Conservation (phyloP, 1,140 invertebrate species). For the Drosophila virilis region DNA sequence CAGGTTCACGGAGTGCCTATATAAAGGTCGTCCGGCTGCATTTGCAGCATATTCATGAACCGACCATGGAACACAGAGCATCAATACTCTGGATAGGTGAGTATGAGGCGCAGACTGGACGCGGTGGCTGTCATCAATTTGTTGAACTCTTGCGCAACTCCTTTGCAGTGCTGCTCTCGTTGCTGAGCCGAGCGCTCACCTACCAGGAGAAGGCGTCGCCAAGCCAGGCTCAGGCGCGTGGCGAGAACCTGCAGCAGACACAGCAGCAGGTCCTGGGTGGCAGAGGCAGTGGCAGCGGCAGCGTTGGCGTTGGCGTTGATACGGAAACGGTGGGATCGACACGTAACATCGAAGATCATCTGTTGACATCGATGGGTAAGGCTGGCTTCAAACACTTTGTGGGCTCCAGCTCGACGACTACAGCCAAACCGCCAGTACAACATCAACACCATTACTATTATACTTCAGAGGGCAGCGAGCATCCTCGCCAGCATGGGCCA, state of each 20-base stretch:
- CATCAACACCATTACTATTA: slow-evolving; percentile 76
- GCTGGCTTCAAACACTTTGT: slow-evolving; percentile 69
- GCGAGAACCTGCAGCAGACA: slow-evolving; percentile 40
- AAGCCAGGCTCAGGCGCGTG: slow-evolving; percentile 45
- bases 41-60: slow-evolving; percentile 21
- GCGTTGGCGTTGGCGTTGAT: not conserved
- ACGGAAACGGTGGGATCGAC: slow-evolving; percentile 47
- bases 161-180: slow-evolving; percentile 45
- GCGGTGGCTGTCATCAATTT: no score
- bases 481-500: slow-evolving; percentile 53
- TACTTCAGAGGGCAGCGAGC: slow-evolving; percentile 66
- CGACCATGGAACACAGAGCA: slow-evolving; percentile 43
- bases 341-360: slow-evolving; percentile 56
- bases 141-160: not conserved
- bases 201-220: slow-evolving; percentile 68
- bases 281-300: not conserved
- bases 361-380: slow-evolving; percentile 72
- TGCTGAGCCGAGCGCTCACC: slow-evolving; percentile 27
- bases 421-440: slow-evolving; percentile 63
- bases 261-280: slow-evolving; percentile 39
- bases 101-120: not conserved
- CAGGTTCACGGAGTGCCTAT: slow-evolving; percentile 32
- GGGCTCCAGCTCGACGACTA: slow-evolving; percentile 44
- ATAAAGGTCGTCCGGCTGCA: slow-evolving; percentile 30
- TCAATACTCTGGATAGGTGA: slow-evolving; percentile 43